phyloP scores from a whole-genome alignment of 2,113 vertebrate species.

The Fulmarus glacialis region DNA sequence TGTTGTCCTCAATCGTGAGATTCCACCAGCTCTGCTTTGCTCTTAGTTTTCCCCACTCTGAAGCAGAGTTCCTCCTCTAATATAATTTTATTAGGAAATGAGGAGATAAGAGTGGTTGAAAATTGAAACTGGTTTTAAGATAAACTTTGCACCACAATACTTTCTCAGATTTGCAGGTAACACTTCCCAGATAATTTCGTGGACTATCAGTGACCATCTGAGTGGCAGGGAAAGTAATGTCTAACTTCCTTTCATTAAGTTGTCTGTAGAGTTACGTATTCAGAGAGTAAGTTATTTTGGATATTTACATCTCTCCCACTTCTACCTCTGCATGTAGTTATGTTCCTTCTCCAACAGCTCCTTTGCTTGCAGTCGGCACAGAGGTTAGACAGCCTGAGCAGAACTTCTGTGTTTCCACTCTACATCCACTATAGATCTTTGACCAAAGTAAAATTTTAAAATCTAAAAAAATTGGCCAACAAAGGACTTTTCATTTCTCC shows the following conservation, averaged over 20 bases:
- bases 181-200: neutral
- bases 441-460: neutral
- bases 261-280: neutral
- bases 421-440: neutral
- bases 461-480: neutral
- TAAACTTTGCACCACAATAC: neutral
- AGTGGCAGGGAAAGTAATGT: neutral
- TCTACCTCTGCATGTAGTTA: neutral
- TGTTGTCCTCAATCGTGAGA: rapidly evolving
- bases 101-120: neutral
- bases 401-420: neutral
- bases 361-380: neutral
- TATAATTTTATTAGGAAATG: neutral
- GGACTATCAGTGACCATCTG: neutral
- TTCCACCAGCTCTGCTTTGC: neutral
- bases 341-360: neutral
- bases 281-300: neutral
- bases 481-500: neutral
- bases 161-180: neutral
- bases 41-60: neutral
- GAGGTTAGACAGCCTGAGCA: neutral
- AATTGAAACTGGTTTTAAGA: neutral
- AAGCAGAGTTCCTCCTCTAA: neutral
- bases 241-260: neutral
- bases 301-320: neutral